Percentiles rank a stretch among this genome's conserved stretches.
Conservation (phyloP, 2,888 invertebrate species). For the Lasioglossum lativentre region DNA sequence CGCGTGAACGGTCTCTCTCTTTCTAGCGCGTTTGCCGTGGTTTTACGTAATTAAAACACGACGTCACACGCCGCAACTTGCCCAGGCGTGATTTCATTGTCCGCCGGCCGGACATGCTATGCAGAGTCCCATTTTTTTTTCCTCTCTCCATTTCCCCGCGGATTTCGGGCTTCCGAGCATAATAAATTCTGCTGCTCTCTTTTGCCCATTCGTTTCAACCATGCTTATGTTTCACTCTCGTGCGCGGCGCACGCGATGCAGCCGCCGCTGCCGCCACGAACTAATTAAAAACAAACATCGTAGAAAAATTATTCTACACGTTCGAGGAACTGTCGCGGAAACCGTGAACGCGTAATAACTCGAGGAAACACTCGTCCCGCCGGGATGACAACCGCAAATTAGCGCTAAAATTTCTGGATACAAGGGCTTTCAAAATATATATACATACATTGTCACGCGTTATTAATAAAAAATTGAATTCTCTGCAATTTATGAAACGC, state of each 20-base stretch:
- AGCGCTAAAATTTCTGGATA: neutral
- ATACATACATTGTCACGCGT: neutral
- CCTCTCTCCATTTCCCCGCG: slow-evolving; percentile 6
- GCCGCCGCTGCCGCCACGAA: neutral
- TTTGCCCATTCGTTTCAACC: slow-evolving; percentile 32
- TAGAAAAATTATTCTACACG: neutral
- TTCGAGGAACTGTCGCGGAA: neutral
- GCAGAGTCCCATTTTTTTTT: slow-evolving; percentile 22
- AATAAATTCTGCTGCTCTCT: slow-evolving; percentile 67
- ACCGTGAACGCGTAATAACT: neutral
- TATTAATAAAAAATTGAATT: neutral
- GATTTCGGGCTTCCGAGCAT: slow-evolving; percentile 38
- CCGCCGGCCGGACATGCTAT: slow-evolving; percentile 17
- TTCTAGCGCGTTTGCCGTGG: neutral
- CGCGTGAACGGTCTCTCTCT: neutral
- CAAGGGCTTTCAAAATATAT: neutral
- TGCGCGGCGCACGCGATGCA: slow-evolving; percentile 16
- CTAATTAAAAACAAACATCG: slow-evolving; percentile 14
- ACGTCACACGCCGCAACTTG: neutral
- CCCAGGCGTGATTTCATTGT: slow-evolving; percentile 37
- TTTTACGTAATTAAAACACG: slow-evolving; percentile 43
- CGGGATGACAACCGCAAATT: neutral
- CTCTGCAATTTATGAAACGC: neutral
- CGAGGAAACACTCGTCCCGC: neutral
- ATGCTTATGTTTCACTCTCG: slow-evolving; percentile 54